These are phyloP conservation scores for Brachyptera risi DNA, from an alignment of 2,888 invertebrate species.

Conservation along the genomic window DNA sequence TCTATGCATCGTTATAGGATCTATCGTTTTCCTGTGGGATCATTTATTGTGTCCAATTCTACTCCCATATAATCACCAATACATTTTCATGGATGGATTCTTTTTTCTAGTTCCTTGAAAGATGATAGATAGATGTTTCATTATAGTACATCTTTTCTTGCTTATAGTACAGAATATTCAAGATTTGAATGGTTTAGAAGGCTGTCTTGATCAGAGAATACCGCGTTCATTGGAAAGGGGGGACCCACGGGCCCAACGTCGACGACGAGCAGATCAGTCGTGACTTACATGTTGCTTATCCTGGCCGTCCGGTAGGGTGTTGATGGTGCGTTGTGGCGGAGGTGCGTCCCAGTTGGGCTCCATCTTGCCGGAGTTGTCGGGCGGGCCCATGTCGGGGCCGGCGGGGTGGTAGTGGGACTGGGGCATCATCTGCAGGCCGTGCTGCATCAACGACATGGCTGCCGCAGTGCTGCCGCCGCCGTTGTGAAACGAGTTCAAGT, in stretches of 20 bases:
- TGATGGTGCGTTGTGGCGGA: constrained; percentile 27
- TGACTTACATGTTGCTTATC: constrained; percentile 34
- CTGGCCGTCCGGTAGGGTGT: constrained; percentile 29
- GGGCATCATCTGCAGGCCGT: constrained; percentile 28
- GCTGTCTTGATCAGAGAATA: no score
- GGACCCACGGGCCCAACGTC: no score
- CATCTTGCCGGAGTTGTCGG: constrained; percentile 33
- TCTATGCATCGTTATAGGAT: no score
- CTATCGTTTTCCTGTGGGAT: no score
- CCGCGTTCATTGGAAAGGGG: no score
- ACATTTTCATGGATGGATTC: no score
- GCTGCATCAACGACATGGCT: constrained; percentile 30
- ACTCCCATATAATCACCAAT: no score
- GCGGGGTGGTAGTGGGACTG: constrained; percentile 30
- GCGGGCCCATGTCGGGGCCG: constrained; percentile 29
- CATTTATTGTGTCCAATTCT: no score
- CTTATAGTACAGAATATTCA: no score
- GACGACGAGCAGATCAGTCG: background rate
- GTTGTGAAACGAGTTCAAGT: constrained; percentile 44
- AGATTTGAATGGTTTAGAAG: no score
- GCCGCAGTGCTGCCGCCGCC: constrained; percentile 38
- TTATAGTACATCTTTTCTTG: no score
- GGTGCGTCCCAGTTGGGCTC: constrained; percentile 33
- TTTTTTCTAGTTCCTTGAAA: no score
- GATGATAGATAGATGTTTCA: background rate